A percentile compares a stretch with the other conserved stretches of the same genome.
Conservation (phyloP, 2,888 invertebrate species). For the Brenthis daphne region DNA sequence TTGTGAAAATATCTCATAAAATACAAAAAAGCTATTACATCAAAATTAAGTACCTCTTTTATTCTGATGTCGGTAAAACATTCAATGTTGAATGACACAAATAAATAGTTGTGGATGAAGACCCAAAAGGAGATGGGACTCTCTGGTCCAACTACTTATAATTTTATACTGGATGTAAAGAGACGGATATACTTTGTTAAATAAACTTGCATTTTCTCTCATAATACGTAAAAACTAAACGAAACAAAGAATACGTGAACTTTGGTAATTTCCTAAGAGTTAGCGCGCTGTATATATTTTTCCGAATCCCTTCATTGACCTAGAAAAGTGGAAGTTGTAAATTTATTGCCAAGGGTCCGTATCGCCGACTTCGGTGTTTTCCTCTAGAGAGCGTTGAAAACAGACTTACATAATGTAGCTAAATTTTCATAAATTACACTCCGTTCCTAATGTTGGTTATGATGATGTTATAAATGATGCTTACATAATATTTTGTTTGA, state of each 20-base stretch:
- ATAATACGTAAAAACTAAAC: slow-evolving; percentile 22
- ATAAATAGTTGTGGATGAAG: too few species aligned
- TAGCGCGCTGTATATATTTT: slow-evolving; percentile 20
- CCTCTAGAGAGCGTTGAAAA: slow-evolving; percentile 22
- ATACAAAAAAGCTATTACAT: too few species aligned
- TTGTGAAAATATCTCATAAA: too few species aligned
- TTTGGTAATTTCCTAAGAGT: slow-evolving; percentile 22
- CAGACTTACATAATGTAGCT: slow-evolving; percentile 22
- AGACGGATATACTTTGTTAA: background rate
- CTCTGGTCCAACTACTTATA: too few species aligned
- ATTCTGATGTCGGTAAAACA: too few species aligned
- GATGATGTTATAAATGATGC: slow-evolving; percentile 15
- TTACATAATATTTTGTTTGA: slow-evolving; percentile 3
- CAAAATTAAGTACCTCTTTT: too few species aligned
- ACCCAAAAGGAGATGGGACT: too few species aligned
- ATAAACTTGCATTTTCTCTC: slow-evolving; percentile 11
- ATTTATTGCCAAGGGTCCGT: slow-evolving; percentile 32
- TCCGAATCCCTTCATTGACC: slow-evolving; percentile 34
- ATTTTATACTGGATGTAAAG: too few species aligned
- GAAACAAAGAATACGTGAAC: slow-evolving; percentile 19
- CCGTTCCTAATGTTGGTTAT: slow-evolving; percentile 21
- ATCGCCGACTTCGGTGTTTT: slow-evolving; percentile 18
- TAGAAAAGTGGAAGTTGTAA: slow-evolving; percentile 35
- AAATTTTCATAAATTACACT: slow-evolving; percentile 35
- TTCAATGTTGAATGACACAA: too few species aligned